Evolutionary conservation across 1,140 invertebrate genomes (phyloP), one percentile per base, ranked within the genome.

Genomic region (Dendrolimus punctatus): DNA sequence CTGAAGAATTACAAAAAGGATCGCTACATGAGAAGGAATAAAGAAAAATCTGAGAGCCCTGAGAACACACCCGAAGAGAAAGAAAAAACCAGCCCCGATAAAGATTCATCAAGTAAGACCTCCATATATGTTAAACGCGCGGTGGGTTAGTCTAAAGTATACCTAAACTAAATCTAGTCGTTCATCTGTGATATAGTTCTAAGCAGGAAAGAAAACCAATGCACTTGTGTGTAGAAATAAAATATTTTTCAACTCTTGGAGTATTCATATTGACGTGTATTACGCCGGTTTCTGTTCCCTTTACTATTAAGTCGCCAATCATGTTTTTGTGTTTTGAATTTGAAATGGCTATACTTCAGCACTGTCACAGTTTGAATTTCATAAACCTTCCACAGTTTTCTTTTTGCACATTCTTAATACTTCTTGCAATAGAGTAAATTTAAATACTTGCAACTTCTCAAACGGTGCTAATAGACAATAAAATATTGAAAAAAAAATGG

Each of bases 11-110:
- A 88, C 53, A 75, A 88, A 54, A 91, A 90, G 73, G 89, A 90
- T 60, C 83, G 90, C 76, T 93, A 92, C 78, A 88, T 92, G 62
- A 76, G 91, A 49, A 81, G 91, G 45, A 91, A 92, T 68, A 89
- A 89, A 66, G 88, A 91, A 58, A 82, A 83, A 51, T 85, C 83
- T 0, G 80, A 82, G 41, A 92, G 90, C 73, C 90, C 85, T 6
- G 82, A 83, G 59, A 57, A 49, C 4, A 46, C 47, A 36, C 49
- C 49, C 37, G 60, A 63, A 41, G 57, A 51, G 10, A 55, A 58
- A 55, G 50, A 59, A 6, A 50, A 40, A 50, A 57, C 49, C 53
- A 53, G 41, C 55, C 62, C 57, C 47, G 53, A 58, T 10, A 51
- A 60, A 50, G 70, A 73, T 46, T 44, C 75, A 49, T 60, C 83